These are phyloP conservation scores for Aphelenchoides bicaudatus DNA, from an alignment of 2,888 invertebrate genomes.

Conservation along the genomic window DNA sequence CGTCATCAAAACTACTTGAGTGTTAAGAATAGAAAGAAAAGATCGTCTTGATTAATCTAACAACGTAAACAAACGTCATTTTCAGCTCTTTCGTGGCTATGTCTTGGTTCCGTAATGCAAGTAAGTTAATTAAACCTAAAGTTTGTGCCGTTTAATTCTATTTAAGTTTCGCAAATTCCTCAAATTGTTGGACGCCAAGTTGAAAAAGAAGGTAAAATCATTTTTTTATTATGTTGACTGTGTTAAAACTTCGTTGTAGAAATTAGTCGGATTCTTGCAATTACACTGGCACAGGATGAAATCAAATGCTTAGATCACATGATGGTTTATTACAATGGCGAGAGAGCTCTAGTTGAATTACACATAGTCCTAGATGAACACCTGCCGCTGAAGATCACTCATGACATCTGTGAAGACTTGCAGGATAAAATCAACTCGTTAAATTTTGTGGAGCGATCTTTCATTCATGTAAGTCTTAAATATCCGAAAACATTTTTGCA, in stretches of 20 bases:
- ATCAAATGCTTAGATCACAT: constrained; percentile 63
- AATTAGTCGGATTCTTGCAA: constrained; percentile 50
- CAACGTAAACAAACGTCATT: constrained; percentile 12
- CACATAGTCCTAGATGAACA: constrained; percentile 62
- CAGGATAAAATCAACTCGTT: constrained; percentile 62
- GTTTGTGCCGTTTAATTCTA: too few species aligned
- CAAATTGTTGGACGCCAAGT: constrained; percentile 52
- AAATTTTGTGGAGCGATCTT: constrained; percentile 62
- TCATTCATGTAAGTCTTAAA: constrained; percentile 64
- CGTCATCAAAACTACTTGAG: not conserved
- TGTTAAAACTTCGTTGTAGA: too few species aligned
- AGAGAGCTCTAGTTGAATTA: constrained; percentile 60
- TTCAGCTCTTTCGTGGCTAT: constrained; percentile 53
- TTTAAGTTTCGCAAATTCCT: too few species aligned
- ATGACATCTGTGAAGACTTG: constrained; percentile 63
- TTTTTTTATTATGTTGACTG: too few species aligned
- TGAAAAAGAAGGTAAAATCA: constrained; percentile 47
- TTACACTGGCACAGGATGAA: constrained; percentile 56
- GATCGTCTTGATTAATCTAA: too few species aligned
- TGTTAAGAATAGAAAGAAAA: too few species aligned
- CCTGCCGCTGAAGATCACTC: constrained; percentile 61
- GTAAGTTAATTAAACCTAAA: too few species aligned
- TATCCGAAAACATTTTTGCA: too few species aligned
- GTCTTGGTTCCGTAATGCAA: constrained; percentile 56
- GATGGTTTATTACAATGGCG: constrained; percentile 64